Evolutionary conservation across 2,113 vertebrate genomes (phyloP).

Genomic region (Melanostigma gelatinosum): DNA sequence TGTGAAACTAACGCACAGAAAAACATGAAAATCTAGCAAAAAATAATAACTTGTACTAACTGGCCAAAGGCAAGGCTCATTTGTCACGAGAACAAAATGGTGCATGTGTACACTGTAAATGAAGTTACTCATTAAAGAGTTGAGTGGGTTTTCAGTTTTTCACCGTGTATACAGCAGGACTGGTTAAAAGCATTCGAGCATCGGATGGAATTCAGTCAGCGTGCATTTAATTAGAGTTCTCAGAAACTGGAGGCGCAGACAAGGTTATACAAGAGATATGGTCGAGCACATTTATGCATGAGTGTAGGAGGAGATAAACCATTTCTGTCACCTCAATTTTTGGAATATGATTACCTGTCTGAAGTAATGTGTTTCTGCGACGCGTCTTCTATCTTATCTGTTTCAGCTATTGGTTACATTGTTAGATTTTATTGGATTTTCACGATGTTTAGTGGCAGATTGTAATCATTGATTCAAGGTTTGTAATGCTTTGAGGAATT

Average conservation of each 20-base stretch:
- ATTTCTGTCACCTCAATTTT: constrained; percentile 65
- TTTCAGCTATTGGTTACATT: constrained; percentile 10
- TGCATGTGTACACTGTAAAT: constrained; percentile 15
- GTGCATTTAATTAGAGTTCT: constrained; percentile 50
- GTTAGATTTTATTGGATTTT: constrained; percentile 22
- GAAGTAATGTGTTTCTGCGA: constrained; percentile 21
- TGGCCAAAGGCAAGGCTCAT: constrained; percentile 27
- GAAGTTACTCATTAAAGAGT: constrained; percentile 3
- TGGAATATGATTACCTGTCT: constrained; percentile 61
- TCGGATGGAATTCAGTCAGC: constrained; percentile 45
- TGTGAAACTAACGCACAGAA: constrained; percentile 41
- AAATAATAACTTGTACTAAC: constrained; percentile 16
- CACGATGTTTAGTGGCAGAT: constrained; percentile 24
- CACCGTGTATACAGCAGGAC: constrained; percentile 7
- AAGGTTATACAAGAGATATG: constrained; percentile 27
- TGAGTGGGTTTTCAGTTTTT: constrained; percentile 51
- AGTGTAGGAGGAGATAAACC: constrained; percentile 57
- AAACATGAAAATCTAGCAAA: constrained; percentile 41
- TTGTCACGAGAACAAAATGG: constrained; percentile 33
- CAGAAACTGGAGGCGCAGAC: constrained; percentile 26
- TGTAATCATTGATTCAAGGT: constrained; percentile 17
- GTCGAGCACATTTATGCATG: constrained; percentile 25
- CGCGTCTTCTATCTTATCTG: constrained; percentile 6
- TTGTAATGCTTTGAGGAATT: constrained; percentile 15
- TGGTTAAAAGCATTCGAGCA: constrained; percentile 47